Percentiles rank a stretch among this genome's conserved stretches.
Evolutionary conservation across 2,888 invertebrate species (phyloP).

Genomic region (Gerris lacustris): DNA sequence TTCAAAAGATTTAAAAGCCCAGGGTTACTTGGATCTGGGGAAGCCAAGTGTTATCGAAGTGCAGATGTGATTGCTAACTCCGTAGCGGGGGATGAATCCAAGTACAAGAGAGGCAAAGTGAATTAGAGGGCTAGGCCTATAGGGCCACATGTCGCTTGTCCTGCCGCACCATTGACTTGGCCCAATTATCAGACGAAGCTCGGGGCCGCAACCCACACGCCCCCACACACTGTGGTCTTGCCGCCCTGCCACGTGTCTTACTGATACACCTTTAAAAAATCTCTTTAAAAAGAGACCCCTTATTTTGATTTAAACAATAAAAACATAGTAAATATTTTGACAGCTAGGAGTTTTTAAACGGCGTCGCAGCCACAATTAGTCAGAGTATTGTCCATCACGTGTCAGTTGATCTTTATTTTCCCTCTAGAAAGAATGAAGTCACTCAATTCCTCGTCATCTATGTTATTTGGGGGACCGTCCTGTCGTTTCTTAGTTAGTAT

Average conservation of each 20-base stretch:
- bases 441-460: too few species aligned
- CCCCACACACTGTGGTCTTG: background rate
- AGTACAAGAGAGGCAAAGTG: background rate
- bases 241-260: background rate
- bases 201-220: background rate
- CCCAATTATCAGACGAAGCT: background rate
- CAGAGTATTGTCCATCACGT: background rate
- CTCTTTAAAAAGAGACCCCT: background rate
- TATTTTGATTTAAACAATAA: background rate
- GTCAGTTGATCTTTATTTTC: too few species aligned
- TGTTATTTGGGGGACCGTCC: too few species aligned
- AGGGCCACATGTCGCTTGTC: background rate
- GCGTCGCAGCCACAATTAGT: background rate
- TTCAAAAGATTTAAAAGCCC: too few species aligned
- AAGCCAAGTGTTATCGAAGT: too few species aligned
- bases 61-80: background rate
- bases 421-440: too few species aligned
- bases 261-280: background rate
- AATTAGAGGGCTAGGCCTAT: background rate
- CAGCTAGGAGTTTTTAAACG: background rate
- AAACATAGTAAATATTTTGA: background rate
- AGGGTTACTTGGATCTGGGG: too few species aligned
- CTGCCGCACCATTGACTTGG: constrained; percentile 1
- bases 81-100: too few species aligned
- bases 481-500: too few species aligned